Base-by-base conservation (phyloP, 2,888 invertebrate genomes). In the Drosophila neutralis region DNA sequence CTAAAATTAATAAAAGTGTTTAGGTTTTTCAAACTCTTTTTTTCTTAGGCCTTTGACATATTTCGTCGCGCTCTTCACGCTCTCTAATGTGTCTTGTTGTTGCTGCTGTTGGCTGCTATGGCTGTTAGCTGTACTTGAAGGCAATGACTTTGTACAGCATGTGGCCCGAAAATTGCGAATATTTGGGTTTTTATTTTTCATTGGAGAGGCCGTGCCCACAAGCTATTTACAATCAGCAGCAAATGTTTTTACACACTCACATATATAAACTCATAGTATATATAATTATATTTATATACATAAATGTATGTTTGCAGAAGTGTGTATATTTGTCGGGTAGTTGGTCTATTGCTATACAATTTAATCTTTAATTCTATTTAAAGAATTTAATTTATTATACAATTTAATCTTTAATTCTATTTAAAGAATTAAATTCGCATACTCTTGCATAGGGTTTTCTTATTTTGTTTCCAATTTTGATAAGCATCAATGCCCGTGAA, bases 1-100 rank as follows among this genome's bases (percentile, higher is more conserved):
- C 90, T 74, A 77, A 83, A 87, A 76, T 78, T 89, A 87, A 81
- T 73, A 83, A 89, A 71, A 72, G 71, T 89, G 60, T 77, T 80
- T 89, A 80, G 69, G 65, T 53, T 52, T 72, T 65, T 69, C 67
- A 64, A 67, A 68, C 61, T 61, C 59, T 45, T 81, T 78, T 78
- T 33, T 33, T 71, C 27, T 66, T 68, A 59, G 78, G 73, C 81
- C 51, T 67, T 87, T 69, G 69, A 70, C 76, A 67, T 48, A 76
- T 73, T 83, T 83, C 70, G 89, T 60, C 49, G 57, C 80, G 82
- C 79, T 83, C 76, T 81, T 78, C 68, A 71, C 36, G 77, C 61
- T 52, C 29, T 63, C 51, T 24, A 58, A 40, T 18, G 49, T 67
- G 31, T 49, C 21, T 49, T 33, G 27, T 56, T 63, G 29, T 31